phyloP scores from a whole-genome alignment of 2,797 vertebrate genomes.

The Hipposideros larvatus region DNA sequence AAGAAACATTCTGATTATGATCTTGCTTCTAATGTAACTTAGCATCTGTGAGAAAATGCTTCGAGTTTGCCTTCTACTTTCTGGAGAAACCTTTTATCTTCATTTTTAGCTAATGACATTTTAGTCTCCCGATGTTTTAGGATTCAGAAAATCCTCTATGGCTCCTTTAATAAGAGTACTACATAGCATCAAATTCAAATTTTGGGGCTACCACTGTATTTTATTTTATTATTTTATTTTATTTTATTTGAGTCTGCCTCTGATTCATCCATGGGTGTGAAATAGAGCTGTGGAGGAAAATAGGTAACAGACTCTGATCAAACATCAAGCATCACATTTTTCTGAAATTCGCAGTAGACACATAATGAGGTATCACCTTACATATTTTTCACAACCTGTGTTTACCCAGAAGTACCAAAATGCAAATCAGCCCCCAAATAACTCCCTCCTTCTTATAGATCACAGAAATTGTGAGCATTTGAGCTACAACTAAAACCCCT shows the following conservation, averaged over 20 bases:
- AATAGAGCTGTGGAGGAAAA: conserved; percentile 32
- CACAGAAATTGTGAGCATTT: background rate
- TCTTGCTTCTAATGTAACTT: conserved; percentile 49
- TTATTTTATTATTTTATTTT: background rate
- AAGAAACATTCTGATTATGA: conserved; percentile 56
- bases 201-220: background rate
- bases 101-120: conserved; percentile 7
- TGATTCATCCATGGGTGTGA: conserved; percentile 68
- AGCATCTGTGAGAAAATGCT: background rate
- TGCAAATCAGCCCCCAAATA: background rate
- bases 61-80: background rate
- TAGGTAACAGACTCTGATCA: conserved; percentile 33
- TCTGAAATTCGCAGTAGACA: conserved; percentile 56
- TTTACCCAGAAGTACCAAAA: conserved; percentile 33
- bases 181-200: conserved; percentile 25
- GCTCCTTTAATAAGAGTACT: conserved; percentile 24
- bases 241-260: background rate
- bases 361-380: conserved; percentile 52
- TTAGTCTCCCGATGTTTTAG: background rate
- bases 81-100: conserved; percentile 36
- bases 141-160: conserved; percentile 34
- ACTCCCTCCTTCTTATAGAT: background rate
- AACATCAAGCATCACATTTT: conserved; percentile 48
- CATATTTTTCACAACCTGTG: conserved; percentile 36
- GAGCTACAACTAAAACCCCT: conserved; percentile 21